A percentile compares a stretch with the other conserved stretches of the same genome.
phyloP scores from a whole-genome alignment of 2,113 vertebrate genomes.

The Mystacornis crossleyi region DNA sequence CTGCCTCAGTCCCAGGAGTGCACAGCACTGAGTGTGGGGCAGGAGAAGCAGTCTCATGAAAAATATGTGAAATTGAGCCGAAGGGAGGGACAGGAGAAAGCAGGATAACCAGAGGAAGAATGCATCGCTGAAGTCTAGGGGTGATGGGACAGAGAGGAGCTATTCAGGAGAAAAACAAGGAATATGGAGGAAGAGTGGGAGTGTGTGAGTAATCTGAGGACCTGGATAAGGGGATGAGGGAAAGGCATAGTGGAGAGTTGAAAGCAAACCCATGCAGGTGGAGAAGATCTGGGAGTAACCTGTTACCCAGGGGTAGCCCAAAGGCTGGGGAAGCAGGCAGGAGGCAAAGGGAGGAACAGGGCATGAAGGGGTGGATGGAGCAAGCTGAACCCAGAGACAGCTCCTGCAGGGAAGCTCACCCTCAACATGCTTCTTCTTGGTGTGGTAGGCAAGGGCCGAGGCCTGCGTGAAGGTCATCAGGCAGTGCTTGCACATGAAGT shows the following conservation, averaged over 20 bases:
- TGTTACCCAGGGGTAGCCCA: not conserved
- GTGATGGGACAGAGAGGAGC: not conserved
- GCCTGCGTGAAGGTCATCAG: constrained; percentile 88
- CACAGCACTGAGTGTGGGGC: too few relatives aligned
- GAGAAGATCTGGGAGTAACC: not conserved
- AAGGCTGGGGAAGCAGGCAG: not conserved
- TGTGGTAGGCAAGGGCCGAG: constrained; percentile 88
- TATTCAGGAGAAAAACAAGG: not conserved
- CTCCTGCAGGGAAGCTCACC: constrained; percentile 60
- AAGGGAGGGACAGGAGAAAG: not conserved
- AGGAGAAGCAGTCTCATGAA: not conserved
- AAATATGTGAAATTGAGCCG: not conserved
- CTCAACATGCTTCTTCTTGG: constrained; percentile 90
- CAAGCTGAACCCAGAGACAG: not conserved
- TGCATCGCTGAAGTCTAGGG: rapidly evolving
- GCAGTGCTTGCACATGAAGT: constrained; percentile 88
- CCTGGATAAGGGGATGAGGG: not conserved
- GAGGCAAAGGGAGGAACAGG: not conserved
- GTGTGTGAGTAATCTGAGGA: not conserved
- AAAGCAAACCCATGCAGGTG: not conserved
- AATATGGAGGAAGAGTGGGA: not conserved
- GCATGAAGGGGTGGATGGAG: not conserved
- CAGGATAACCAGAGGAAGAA: not conserved
- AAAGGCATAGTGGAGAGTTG: not conserved
- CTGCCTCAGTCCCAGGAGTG: not conserved